Evolutionary conservation across 1,140 invertebrate species (phyloP), one percentile per base, ranked within the genome.

Genomic region (Heterodera schachtii): DNA sequence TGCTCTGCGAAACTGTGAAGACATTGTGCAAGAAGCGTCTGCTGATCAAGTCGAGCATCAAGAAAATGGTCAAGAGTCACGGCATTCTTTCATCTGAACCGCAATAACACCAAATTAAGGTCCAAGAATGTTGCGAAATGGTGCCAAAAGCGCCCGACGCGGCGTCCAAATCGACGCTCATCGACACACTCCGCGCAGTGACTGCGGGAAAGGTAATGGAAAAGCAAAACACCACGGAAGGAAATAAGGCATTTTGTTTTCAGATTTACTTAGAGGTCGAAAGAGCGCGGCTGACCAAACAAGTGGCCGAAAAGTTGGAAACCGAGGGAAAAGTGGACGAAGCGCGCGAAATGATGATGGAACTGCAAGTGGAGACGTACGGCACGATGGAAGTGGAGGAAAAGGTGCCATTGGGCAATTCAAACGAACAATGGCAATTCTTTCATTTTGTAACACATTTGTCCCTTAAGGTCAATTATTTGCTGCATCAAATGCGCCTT

Each of bases 201-300:
- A 99, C 96, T 5, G 96, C 97, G 91, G 97, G 97, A 87, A 98
- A 99, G 91, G 94, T 94, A 91, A 87, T 71, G 31, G 83, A 52
- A 46, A 79, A 57, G 16, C n/a, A 80, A 70, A 67, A 6, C 11
- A 52, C 6, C 6, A 52, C 11, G 6, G 70, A 41, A 11, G 3
- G 41, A 46, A 21, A 7, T 44, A 77, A 16, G 19, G 52, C 79
- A 80, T 81, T 9, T 81, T 83, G 78, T 79, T 83, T 82, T 79
- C 82, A 95, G 93, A 99, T 99, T 83, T 99, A 99, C 91, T 97
- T 99, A 6, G 98, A 99, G 93, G 96, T 98, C 47, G 97, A 99
- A 91, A 92, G 98, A 89, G 98, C 98, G 64, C 92, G 97, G 73
- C 91, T 99, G 3, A 99, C 97, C 31, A 94, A 97, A 89, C 95